Percentiles rank a stretch among this genome's conserved stretches.
Evolutionary conservation across 1,140 invertebrate genomes (phyloP).

Genomic region (Drosophila jambulina): DNA sequence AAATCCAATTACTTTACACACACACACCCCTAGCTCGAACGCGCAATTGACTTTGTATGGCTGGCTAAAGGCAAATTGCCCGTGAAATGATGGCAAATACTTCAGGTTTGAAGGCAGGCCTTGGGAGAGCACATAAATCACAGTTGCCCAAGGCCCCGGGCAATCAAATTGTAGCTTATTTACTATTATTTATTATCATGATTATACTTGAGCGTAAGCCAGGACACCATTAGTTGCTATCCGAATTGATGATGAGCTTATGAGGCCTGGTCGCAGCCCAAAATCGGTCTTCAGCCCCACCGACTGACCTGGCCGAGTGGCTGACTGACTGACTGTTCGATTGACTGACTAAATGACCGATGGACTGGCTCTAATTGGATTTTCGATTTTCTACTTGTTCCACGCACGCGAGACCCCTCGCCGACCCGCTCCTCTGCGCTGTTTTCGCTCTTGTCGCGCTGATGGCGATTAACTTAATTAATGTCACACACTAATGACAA

Average conservation of each 20-base stretch:
- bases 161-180: slow-evolving; percentile 46
- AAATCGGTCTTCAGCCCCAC: slow-evolving; percentile 31
- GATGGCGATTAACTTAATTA: slow-evolving; percentile 80
- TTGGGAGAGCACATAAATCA: slow-evolving; percentile 44
- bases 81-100: slow-evolving; percentile 76
- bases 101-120: slow-evolving; percentile 42
- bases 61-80: slow-evolving; percentile 69
- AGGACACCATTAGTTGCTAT: slow-evolving; percentile 3
- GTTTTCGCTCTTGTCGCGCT: slow-evolving; percentile 24
- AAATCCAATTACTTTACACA: slow-evolving; percentile 69
- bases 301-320: slow-evolving; percentile 6
- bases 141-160: slow-evolving; percentile 14
- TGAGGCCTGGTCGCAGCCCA: slow-evolving; percentile 20
- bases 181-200: slow-evolving; percentile 51
- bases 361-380: slow-evolving; percentile 68
- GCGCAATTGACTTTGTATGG: slow-evolving; percentile 75
- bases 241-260: slow-evolving; percentile 60
- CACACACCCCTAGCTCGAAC: slow-evolving; percentile 17
- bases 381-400: slow-evolving; percentile 75
- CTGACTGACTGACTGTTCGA: slow-evolving; percentile 11
- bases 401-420: slow-evolving; percentile 48
- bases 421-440: background rate
- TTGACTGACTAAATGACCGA: slow-evolving; percentile 34
- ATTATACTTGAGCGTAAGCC: slow-evolving; percentile 13
- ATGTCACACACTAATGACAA: slow-evolving; percentile 83